phyloP scores from a whole-genome alignment of 1,140 invertebrate genomes.

The Subanguina moxae region DNA sequence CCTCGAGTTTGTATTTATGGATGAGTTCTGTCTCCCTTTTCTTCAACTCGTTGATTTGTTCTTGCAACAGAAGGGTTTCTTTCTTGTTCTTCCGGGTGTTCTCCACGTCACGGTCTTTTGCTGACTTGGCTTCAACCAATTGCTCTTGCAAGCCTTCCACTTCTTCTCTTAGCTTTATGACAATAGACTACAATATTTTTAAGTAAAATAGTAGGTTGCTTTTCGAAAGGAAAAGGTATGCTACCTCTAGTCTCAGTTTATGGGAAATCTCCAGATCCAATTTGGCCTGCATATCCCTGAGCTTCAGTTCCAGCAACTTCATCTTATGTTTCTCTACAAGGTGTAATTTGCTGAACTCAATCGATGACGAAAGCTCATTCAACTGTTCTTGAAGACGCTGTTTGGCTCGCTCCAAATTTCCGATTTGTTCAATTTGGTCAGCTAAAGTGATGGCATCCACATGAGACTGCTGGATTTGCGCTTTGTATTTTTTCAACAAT shows the following conservation, averaged over 20 bases:
- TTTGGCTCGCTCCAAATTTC: conserved; percentile 10
- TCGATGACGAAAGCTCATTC: conserved; percentile 11
- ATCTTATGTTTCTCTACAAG: conserved; percentile 16
- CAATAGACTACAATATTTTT: conserved; percentile 8
- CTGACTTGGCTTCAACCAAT: conserved; percentile 11
- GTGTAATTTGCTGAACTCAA: conserved; percentile 17
- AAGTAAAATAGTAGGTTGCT: too few species aligned
- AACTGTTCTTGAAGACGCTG: conserved; percentile 17
- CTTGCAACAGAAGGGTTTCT: conserved; percentile 9
- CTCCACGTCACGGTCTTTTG: not conserved
- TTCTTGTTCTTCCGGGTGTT: conserved; percentile 10
- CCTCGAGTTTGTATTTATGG: conserved; percentile 16
- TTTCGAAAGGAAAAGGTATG: too few species aligned
- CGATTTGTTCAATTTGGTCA: conserved; percentile 22
- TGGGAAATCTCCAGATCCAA: conserved; percentile 18
- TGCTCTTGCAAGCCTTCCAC: conserved; percentile 20
- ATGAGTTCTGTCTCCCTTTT: conserved; percentile 19
- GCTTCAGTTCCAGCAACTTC: conserved; percentile 15
- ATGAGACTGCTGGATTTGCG: conserved; percentile 16
- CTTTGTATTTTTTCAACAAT: conserved; percentile 20
- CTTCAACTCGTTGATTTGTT: conserved; percentile 22
- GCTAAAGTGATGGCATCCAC: conserved; percentile 12
- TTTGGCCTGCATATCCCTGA: conserved; percentile 14
- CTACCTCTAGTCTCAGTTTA: conserved; percentile 19
- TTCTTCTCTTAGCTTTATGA: conserved; percentile 16